Conservation (phyloP, 2,797 vertebrate genomes). For the Eulemur albifrons region DNA sequence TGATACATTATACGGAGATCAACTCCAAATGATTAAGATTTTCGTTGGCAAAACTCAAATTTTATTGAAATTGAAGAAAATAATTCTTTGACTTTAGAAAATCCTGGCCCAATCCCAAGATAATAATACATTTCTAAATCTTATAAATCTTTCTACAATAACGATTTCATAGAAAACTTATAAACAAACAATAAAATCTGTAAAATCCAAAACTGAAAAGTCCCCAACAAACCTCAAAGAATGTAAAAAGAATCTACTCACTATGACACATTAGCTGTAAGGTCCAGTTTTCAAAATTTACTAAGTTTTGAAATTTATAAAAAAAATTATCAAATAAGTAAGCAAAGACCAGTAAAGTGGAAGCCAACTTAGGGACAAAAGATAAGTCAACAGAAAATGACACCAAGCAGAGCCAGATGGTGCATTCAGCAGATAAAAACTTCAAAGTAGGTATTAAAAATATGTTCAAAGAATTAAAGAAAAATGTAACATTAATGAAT, state of each 20-base stretch:
- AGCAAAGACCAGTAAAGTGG: not conserved
- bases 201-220: constrained; percentile 2
- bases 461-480: not conserved
- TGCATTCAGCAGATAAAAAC: not conserved
- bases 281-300: not conserved
- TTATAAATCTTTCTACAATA: not conserved
- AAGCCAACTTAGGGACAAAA: not conserved
- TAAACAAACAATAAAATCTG: not conserved
- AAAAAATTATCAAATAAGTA: constrained; percentile 24
- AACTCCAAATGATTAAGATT: not conserved
- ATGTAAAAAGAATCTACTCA: not conserved
- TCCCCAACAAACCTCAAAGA: not conserved
- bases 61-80: not conserved
- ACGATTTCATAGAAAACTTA: not conserved
- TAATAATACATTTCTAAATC: not conserved
- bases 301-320: not conserved
- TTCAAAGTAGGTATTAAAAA: constrained; percentile 27
- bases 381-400: not conserved
- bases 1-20: not conserved
- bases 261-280: not conserved
- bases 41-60: not conserved
- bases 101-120: not conserved
- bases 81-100: not conserved
- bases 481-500: not conserved
- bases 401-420: not conserved